A percentile compares a stretch with the other conserved stretches of the same genome.
Conservation (phyloP, 2,888 invertebrate species). For the Habrosyne pyritoides region DNA sequence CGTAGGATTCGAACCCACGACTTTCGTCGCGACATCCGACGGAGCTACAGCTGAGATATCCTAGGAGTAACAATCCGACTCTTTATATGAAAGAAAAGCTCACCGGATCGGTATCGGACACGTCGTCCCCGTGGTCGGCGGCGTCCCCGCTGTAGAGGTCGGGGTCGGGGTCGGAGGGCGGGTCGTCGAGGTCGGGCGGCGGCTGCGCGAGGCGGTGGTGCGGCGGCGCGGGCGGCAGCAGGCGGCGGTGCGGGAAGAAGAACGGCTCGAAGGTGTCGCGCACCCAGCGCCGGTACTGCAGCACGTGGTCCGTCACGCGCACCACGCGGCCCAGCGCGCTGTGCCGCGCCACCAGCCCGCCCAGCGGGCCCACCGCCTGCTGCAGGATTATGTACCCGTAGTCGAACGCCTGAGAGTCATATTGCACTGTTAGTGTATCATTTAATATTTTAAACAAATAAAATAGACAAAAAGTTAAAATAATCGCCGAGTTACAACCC, state of each 20-base stretch:
- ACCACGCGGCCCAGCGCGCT: conserved; percentile 94
- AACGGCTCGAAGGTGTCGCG: conserved; percentile 72
- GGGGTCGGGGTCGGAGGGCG: conserved; percentile 19
- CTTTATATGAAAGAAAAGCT: no score
- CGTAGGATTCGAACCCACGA: no score
- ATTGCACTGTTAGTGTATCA: no score
- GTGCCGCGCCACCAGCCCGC: conserved; percentile 75
- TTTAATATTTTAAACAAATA: no score
- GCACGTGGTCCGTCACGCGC: conserved; percentile 96
- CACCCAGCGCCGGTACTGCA: conserved; percentile 83
- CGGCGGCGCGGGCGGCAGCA: conserved; percentile 21
- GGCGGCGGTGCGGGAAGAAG: conserved; percentile 65
- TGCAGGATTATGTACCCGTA: conserved; percentile 95
- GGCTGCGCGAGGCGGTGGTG: conserved; percentile 19
- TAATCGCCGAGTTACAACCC: no score
- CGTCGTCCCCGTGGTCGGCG: conserved; percentile 26
- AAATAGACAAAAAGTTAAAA: no score
- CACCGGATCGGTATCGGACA: conserved; percentile 52
- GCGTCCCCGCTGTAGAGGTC: conserved; percentile 8
- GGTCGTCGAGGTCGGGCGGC: conserved; percentile 17
- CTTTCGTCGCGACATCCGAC: no score
- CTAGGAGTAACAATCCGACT: no score
- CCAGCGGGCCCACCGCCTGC: conserved; percentile 86
- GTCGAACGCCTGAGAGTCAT: conserved; percentile 92
- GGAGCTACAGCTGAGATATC: no score